Evolutionary conservation across 1,140 invertebrate species (phyloP).

Genomic region (Zaprionus ghesquierei): DNA sequence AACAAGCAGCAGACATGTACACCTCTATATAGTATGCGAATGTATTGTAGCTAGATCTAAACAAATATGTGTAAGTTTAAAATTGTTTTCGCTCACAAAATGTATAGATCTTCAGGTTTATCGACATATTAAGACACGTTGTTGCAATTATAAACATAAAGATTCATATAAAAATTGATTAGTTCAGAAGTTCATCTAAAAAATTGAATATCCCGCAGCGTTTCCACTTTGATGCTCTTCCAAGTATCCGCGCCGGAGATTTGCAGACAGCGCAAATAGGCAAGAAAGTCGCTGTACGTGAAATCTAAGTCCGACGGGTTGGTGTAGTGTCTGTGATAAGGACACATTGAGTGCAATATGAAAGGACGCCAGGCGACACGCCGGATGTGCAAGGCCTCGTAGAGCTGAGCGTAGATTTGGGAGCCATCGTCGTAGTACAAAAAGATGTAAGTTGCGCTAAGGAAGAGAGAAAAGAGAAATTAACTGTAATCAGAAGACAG

Average conservation of each 20-base stretch:
- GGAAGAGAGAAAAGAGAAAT: neutral
- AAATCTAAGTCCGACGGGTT: slow-evolving; percentile 3
- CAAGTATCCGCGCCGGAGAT: slow-evolving; percentile 5
- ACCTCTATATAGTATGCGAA: neutral
- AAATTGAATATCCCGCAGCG: neutral
- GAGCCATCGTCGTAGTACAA: slow-evolving; percentile 10
- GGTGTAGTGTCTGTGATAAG: slow-evolving; percentile 27
- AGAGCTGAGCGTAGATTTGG: slow-evolving; percentile 4
- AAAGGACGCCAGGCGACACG: slow-evolving; percentile 15
- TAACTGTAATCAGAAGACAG: no score
- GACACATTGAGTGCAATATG: slow-evolving; percentile 25
- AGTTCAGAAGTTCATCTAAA: neutral
- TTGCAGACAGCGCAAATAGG: slow-evolving; percentile 37
- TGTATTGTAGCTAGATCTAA: no score
- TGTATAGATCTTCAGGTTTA: no score
- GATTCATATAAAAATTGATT: neutral
- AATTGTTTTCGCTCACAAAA: neutral
- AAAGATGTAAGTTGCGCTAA: slow-evolving; percentile 14
- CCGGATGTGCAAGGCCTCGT: neutral
- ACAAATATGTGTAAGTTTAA: neutral
- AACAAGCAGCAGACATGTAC: neutral
- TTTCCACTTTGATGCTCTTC: slow-evolving; percentile 1
- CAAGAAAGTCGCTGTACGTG: slow-evolving; percentile 36
- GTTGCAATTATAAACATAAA: neutral
- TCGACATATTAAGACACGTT: no score